Conservation (phyloP, 1,140 invertebrate genomes). For the Odontomachus brunneus region DNA sequence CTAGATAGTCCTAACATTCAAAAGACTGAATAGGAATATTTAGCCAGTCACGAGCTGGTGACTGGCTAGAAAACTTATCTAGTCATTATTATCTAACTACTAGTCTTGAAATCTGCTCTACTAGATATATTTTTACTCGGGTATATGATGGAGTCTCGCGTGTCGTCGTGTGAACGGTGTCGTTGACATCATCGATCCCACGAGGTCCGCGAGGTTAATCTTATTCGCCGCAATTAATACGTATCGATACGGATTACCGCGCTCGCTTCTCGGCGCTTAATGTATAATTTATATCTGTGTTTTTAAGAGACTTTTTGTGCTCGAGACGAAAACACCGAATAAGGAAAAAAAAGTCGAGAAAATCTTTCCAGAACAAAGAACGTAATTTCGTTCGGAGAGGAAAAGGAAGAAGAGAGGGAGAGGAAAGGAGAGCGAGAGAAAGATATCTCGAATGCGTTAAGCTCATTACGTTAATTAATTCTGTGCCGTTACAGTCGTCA, state of each 20-base stretch:
- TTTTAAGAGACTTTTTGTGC: background rate
- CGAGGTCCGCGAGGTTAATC: background rate
- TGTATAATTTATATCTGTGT: background rate
- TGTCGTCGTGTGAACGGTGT: background rate
- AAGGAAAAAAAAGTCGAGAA: background rate
- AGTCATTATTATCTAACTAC: no score
- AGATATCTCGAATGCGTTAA: background rate
- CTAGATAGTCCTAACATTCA: no score
- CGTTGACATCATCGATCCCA: background rate
- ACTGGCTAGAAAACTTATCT: no score
- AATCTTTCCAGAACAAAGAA: background rate
- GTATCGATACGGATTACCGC: background rate
- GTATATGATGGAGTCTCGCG: background rate
- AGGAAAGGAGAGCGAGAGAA: background rate
- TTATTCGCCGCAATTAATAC: constrained; percentile 1
- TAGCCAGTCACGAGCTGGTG: no score
- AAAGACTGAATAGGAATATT: no score
- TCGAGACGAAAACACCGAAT: background rate
- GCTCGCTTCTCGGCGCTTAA: background rate
- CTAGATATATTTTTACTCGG: no score
- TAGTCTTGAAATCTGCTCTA: no score
- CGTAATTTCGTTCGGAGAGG: background rate
- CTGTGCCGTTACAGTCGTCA: no score
- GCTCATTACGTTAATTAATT: no score
- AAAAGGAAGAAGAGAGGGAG: background rate